Conservation (phyloP, 2,113 vertebrate genomes). For the Boleophthalmus pectinirostris region DNA sequence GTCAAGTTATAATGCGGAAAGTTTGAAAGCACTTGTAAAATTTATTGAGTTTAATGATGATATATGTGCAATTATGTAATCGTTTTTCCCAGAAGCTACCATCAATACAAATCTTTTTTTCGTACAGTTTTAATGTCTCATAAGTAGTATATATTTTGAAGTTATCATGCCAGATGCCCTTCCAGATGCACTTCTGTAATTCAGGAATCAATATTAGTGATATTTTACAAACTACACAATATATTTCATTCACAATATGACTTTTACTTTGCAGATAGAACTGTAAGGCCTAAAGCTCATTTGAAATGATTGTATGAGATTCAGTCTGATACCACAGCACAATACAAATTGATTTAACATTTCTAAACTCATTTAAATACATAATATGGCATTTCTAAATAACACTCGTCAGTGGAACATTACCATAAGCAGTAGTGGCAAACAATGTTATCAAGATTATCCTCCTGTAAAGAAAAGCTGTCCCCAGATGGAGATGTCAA, state of each 20-base stretch:
- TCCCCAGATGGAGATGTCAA: conserved; percentile 41
- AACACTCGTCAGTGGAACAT: neutral
- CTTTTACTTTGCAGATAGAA: neutral
- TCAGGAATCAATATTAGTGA: too few relatives aligned
- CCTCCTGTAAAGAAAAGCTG: conserved; percentile 10
- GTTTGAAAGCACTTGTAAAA: neutral
- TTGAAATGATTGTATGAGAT: neutral
- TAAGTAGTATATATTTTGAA: too few relatives aligned
- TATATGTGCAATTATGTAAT: neutral
- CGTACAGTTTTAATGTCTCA: too few relatives aligned
- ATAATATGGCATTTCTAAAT: conserved; percentile 7
- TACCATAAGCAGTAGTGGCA: neutral
- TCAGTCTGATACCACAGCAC: neutral
- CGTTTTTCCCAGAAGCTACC: neutral
- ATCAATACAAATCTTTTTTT: neutral
- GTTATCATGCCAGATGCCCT: too few relatives aligned
- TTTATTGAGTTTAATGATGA: neutral
- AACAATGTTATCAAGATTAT: neutral
- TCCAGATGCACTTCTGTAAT: too few relatives aligned
- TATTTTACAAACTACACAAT: too few relatives aligned
- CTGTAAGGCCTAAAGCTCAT: neutral
- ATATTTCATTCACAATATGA: neutral
- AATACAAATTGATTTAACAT: neutral
- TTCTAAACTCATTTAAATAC: conserved; percentile 7
- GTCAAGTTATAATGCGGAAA: neutral